These are phyloP conservation scores for Agonopterix subpropinquella DNA, from an alignment of 2,888 invertebrate genomes.

Conservation along the genomic window DNA sequence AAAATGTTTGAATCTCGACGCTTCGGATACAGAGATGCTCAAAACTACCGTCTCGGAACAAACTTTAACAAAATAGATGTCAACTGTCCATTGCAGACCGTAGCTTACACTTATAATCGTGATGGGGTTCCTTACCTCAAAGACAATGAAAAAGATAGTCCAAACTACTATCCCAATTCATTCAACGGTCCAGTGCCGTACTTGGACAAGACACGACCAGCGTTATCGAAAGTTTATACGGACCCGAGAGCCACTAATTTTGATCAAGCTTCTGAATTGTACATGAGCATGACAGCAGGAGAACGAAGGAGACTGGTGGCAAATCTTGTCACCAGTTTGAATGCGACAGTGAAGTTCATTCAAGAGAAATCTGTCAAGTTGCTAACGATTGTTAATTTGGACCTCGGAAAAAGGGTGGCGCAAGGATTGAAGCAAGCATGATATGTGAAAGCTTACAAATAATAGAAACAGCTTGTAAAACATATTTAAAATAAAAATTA, in stretches of 20 bases:
- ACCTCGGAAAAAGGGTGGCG: constrained; percentile 74
- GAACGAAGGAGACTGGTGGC: constrained; percentile 81
- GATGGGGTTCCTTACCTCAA: constrained; percentile 76
- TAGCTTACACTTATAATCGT: constrained; percentile 13
- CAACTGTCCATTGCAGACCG: constrained; percentile 24
- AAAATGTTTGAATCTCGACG: constrained; percentile 66
- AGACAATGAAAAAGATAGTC: constrained; percentile 86
- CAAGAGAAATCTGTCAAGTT: constrained; percentile 77
- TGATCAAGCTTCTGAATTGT: not conserved
- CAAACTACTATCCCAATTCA: constrained; percentile 94
- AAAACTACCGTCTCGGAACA: constrained; percentile 38
- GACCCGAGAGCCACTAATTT: not conserved
- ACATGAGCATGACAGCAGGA: constrained; percentile 71
- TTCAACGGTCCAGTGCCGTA: constrained; percentile 85
- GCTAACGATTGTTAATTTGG: constrained; percentile 83
- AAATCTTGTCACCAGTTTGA: constrained; percentile 85
- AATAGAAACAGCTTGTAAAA: not conserved
- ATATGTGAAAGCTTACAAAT: not conserved
- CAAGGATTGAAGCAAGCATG: not conserved
- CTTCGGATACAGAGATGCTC: constrained; percentile 74
- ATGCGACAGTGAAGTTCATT: constrained; percentile 78
- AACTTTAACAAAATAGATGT: constrained; percentile 30
- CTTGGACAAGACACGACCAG: constrained; percentile 23
- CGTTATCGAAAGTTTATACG: not conserved
- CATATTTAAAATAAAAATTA: too few relatives aligned